phyloP scores from a whole-genome alignment of 2,113 vertebrate species.

The Odocoileus virginianus region DNA sequence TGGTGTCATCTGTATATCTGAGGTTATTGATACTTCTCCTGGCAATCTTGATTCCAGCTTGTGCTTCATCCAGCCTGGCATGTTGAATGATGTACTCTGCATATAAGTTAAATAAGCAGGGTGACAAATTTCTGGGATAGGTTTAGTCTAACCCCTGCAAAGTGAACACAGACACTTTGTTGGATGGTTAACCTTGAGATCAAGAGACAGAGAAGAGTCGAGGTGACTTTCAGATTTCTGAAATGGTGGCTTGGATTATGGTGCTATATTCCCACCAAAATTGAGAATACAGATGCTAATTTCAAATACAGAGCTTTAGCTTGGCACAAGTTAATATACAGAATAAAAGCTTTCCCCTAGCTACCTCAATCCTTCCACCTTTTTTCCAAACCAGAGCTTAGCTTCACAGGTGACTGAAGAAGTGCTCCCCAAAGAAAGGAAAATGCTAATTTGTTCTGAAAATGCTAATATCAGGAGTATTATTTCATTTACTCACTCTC shows the following conservation, averaged over 20 bases:
- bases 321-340: neutral
- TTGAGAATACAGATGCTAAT: neutral
- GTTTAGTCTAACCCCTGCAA: neutral
- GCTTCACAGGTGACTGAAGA: neutral
- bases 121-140: neutral
- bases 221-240: neutral
- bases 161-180: neutral
- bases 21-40: neutral
- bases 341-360: neutral
- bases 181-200: neutral
- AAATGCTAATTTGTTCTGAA: neutral
- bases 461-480: neutral
- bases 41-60: neutral
- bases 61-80: neutral
- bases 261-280: neutral
- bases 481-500: conserved; percentile 1
- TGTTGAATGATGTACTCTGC: neutral
- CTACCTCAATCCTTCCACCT: neutral
- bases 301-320: neutral
- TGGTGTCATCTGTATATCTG: neutral
- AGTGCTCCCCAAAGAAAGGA: neutral
- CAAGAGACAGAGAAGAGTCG: neutral
- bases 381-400: neutral
- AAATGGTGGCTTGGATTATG: neutral
- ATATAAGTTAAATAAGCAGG: neutral